These are phyloP conservation scores for Byasa hedistus DNA, from an alignment of 2,888 invertebrate species.

Conservation along the genomic window DNA sequence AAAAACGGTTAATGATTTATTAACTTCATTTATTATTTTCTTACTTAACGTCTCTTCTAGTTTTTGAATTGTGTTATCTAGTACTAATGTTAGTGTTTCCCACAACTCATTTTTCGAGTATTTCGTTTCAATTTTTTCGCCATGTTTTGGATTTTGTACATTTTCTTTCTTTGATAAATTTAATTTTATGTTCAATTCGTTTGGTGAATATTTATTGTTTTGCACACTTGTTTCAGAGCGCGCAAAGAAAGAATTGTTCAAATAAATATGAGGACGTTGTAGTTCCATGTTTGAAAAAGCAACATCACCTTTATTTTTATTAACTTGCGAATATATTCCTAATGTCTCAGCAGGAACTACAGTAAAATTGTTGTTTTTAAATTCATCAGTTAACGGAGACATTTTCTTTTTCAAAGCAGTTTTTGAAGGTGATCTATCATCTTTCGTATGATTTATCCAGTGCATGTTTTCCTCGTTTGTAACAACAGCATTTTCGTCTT, in stretches of 20 bases:
- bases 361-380: constrained; percentile 25
- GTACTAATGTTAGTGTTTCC: constrained; percentile 49
- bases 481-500: constrained; percentile 7
- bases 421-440: constrained; percentile 33
- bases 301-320: constrained; percentile 36
- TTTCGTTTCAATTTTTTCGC: constrained; percentile 42
- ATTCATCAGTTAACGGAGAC: constrained; percentile 30
- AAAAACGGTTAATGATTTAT: constrained; percentile 37
- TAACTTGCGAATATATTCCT: constrained; percentile 25
- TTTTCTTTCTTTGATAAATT: constrained; percentile 38
- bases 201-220: constrained; percentile 5
- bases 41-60: constrained; percentile 55
- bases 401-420: constrained; percentile 46
- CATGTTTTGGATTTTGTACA: constrained; percentile 38
- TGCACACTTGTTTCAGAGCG: constrained; percentile 6
- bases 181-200: constrained; percentile 13
- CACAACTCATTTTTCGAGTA: constrained; percentile 50
- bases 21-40: constrained; percentile 56
- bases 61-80: constrained; percentile 54
- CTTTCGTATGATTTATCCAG: constrained; percentile 4
- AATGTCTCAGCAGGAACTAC: constrained; percentile 31
- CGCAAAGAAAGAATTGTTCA: constrained; percentile 18
- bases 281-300: constrained; percentile 26
- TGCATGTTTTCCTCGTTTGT: constrained; percentile 21
- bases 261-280: constrained; percentile 34